Base-by-base conservation (phyloP, 2,113 vertebrate species). In the Apistogramma diplotaenia region DNA sequence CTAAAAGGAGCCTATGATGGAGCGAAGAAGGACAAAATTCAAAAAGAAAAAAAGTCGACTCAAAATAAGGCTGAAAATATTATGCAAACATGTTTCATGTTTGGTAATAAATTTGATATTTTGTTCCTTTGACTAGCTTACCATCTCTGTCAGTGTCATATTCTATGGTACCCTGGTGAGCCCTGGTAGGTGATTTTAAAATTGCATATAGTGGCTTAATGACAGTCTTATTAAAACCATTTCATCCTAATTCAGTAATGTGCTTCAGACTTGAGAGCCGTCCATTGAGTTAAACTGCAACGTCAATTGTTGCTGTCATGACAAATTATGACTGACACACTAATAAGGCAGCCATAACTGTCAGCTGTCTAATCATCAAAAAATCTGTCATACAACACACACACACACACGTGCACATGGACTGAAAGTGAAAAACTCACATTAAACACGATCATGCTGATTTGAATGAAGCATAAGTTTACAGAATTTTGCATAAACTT, bases 161-260 rank as follows among this genome's bases (percentile, higher is more conserved):
- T 73, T 79, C 82, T 29, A 71, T 59, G 74, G 12, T 21, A 12
- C 33, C 65, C 61, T 74, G 83, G 33, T 78, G 78, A 55, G 40
- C 62, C 54, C 25, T 80, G 40, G 25, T 73, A 40, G 79, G 40
- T 74, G 72, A 74, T 35, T 71, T 40, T 79, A 43, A 77, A 73
- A 81, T 78, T 58, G 40, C 85, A 37, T 57, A 56, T 67, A 85
- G 76, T 85, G 75, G 80, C 74, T 87, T 83, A 67, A 79, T 72
- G 57, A 54, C 76, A 87, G 74, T 86, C 82, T 87, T 85, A 79
- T 85, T 89, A 83, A 85, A 85, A 86, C 81, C 65, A 85, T 74
- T 76, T 88, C 71, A 83, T 86, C 77, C 74, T 74, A 79, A 85
- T 87, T 89, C 77, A 78, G 79, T 83, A 85, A 91, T 89, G 88